Evolutionary conservation across 1,140 invertebrate species (phyloP), one percentile per base, ranked within the genome.

Genomic region (Drosophila pruinosa): DNA sequence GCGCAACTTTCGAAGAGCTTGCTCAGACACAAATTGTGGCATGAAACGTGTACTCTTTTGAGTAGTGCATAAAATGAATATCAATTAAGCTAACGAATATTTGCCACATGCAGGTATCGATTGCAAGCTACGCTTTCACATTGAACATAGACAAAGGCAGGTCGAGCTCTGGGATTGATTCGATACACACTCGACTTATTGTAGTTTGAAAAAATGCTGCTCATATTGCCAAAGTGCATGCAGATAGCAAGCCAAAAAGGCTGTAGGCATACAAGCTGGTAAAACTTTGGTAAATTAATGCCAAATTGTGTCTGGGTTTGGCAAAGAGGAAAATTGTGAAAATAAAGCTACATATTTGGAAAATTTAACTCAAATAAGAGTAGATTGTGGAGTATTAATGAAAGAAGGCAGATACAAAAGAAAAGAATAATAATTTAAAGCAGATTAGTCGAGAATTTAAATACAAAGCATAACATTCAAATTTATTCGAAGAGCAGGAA

Each of bases 61-160:
- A 61, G 31, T 38, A 19, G 21, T 78, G 52, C 69, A 69, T 78
- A 69, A 63, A 78, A 70, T 79, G 64, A 78, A 79, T 79, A 64
- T 54, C 70, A 78, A 78, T 78, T 78, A 61, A 58, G 52, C 31
- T 75, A 79, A 75, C 59, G 71, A 63, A 59, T 63, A 34, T 26
- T 34, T 24, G 53, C 34, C 19, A 63, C 24, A 36, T 6, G 31
- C 21, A 22, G 24, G 36, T 39, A 56, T 70, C 45, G 52, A 76
- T 71, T 57, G 28, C 65, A 57, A 26, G 57, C 47, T 53, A 41
- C 39, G 10, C 17, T 8, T 41, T 26, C 26, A 5, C 14, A 41
- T 41, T 41, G 14, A 41, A 41, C 17, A 41, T 15, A 43, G 39
- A 21, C 41, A 21, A 10, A 10, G 36, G n/a, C 10, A 15, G 1